Base-by-base conservation (phyloP, 1,140 invertebrate species). In the Drosophila carrolli region DNA sequence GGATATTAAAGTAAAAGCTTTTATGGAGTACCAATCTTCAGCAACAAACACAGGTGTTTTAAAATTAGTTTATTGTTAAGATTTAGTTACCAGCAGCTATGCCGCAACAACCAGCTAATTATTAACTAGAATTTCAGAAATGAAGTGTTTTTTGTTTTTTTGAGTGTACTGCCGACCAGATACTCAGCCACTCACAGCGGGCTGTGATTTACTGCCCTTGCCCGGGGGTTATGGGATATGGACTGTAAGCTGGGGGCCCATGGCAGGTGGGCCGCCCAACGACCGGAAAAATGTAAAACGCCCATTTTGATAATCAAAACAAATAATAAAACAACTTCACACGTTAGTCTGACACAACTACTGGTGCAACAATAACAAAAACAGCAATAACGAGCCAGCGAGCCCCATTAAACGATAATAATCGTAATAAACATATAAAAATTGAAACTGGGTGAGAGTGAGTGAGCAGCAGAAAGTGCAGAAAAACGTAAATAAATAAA, bases 351-450 rank as follows among this genome's bases (percentile, higher is more conserved):
- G 32, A 41, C 41, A 38, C 37, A 53, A 58, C 70, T 73, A 43
- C 70, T 47, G 48, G n/a, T 29, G 51, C 65, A 63, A 71, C 53
- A 46, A 48, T 35, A 32, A 57, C 41, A 77, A 70, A 47, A 77
- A 66, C 59, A 74, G 35, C 48, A 60, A 35, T 44, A 59, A 51
- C 32, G 54, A 57, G 40, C 48, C 19, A 68, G 68, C 76, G 67
- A 76, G 60, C 47, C 68, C 68, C 90, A 91, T 91, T 91, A 91
- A 91, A 79, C 80, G 85, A 88, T 91, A 90, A 91, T 91, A 91
- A 88, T 86, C 90, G 90, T 88, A 88, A 91, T 91, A 90, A 91
- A 88, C 85, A 78, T 91, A 91, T 91, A 91, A 91, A 71, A 84
- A 90, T 81, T 75, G 77, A 90, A 91, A 84, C 76, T 85, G 89